Evolutionary conservation across 2,113 vertebrate genomes (phyloP), one percentile per base, ranked within the genome.

Genomic region (Ceyx cyanopectus): DNA sequence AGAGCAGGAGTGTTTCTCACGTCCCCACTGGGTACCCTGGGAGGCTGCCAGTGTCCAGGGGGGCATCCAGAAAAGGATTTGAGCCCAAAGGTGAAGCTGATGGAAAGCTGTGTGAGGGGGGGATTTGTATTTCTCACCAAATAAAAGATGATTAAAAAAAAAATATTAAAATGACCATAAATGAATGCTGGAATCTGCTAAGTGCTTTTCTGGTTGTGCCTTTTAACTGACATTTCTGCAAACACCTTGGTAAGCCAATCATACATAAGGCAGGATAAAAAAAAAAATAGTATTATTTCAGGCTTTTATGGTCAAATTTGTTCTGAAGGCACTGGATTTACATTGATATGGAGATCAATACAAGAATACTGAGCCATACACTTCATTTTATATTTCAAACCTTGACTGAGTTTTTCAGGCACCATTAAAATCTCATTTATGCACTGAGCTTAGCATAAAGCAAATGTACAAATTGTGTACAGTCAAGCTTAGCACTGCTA

Each of bases 391-490:
- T 21, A 40, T 65, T 78, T 83, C 63, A 93, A 95, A 56, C 34
- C n/a, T 46, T 84, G 61, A 93, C 83, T 88, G 67, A 86, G 75
- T 94, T 86, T 75, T 94, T 86, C 63, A 96, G 58, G 58, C 40
- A 84, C 54, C 91, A 92, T 92, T 92, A 50, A 94, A 94, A 77
- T 50, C 30, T 79, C 37, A 63, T 74, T 73, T 85, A 94, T 81
- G 82, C 13, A 76, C n/a, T 13, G 34, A 70, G 18, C 24, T 95
- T 87, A 93, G 26, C 21, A 90, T 58, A 22, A 91, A 90, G 76
- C 32, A 93, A 91, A 87, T 29, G n/a, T 50, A 66, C 53, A 73
- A 30, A 48, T 27, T 84, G 34, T 61, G 46, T 62, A 68, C 30
- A 8, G 70, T 34, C 60, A 76, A 48, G 15, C 63, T 79, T 65